Base-by-base conservation (phyloP, 2,888 invertebrate genomes). In the Apamea monoglypha region DNA sequence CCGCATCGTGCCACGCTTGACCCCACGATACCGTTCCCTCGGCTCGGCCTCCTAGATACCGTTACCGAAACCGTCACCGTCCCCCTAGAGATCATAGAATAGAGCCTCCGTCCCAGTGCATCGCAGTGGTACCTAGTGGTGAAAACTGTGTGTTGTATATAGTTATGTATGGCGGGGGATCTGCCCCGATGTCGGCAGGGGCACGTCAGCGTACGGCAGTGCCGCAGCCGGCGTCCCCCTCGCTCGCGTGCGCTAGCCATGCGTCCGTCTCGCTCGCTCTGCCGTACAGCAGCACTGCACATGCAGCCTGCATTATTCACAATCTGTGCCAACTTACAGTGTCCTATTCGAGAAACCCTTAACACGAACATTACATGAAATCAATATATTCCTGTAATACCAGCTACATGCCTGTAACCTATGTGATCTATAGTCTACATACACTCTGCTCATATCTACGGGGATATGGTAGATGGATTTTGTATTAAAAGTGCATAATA, bases 161-260 rank as follows among this genome's bases (percentile, higher is more conserved):
- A 86, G 87, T 85, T 84, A 82, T 83, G 86, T 83, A 82, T 40
- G 50, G 84, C 82, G 81, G 88, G 79, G 85, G 81, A 85, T 56
- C 81, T 78, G 89, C 81, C 84, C 86, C 69, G 25, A 50, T 8
- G 69, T 67, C 71, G 78, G 76, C 81, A 81, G 72, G 74, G 80
- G 81, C 77, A 80, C 80, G 85, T 86, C 83, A 81, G 86, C 87
- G 84, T 76, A 81, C 89, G 91, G 89, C 90, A 90, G 91, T 91
- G 93, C 94, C 95, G 95, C 95, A 95, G 94, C 94, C 92, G 89
- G 87, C 91, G 91, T 95, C 95, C 89, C 94, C 85, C 91, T 95
- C 95, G 85, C 92, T 87, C 94, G 88, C 92, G 91, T 88, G 81
- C 81, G 78, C 80, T 69, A 76, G 76, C 84, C 83, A 82, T 88